Conservation (phyloP, 2,888 invertebrate genomes). For the Epirrita christyi region DNA sequence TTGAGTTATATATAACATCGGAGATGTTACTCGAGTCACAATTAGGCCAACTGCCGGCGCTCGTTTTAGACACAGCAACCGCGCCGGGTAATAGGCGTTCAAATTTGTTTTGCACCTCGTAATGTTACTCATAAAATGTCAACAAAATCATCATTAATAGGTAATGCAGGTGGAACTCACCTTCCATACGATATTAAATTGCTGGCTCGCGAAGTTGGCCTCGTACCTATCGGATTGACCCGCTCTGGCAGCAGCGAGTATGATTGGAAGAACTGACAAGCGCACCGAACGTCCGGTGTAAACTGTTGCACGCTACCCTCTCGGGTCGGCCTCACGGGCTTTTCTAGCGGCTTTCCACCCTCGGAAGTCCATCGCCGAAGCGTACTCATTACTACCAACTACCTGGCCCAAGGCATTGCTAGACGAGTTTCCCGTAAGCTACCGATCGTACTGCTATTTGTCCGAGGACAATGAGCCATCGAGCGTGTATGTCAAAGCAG, state of each 20-base stretch:
- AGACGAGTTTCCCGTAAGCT: slow-evolving; percentile 50
- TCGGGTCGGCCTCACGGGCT: slow-evolving; percentile 88
- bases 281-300: slow-evolving; percentile 93
- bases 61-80: slow-evolving; percentile 82
- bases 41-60: slow-evolving; percentile 80
- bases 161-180: slow-evolving; percentile 63
- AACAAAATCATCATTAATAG: slow-evolving; percentile 50
- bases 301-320: slow-evolving; percentile 89
- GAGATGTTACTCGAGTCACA: slow-evolving; percentile 72
- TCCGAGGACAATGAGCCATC: slow-evolving; percentile 60
- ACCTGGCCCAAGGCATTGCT: slow-evolving; percentile 63
- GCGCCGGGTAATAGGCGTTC: slow-evolving; percentile 70
- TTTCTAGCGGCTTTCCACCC: slow-evolving; percentile 86
- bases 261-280: slow-evolving; percentile 93
- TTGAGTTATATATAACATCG: slow-evolving; percentile 78
- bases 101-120: slow-evolving; percentile 64
- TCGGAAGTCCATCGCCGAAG: slow-evolving; percentile 88
- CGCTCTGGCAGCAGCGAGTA: slow-evolving; percentile 92
- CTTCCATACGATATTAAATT: slow-evolving; percentile 71
- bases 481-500: slow-evolving; percentile 67
- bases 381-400: slow-evolving; percentile 74
- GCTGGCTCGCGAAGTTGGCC: slow-evolving; percentile 87
- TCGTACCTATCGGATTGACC: slow-evolving; percentile 87
- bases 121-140: slow-evolving; percentile 66
- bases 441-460: slow-evolving; percentile 49